Evolutionary conservation across 2,113 vertebrate genomes (phyloP), one percentile per base, ranked within the genome.

Genomic region (Coregonus clupeaformis): DNA sequence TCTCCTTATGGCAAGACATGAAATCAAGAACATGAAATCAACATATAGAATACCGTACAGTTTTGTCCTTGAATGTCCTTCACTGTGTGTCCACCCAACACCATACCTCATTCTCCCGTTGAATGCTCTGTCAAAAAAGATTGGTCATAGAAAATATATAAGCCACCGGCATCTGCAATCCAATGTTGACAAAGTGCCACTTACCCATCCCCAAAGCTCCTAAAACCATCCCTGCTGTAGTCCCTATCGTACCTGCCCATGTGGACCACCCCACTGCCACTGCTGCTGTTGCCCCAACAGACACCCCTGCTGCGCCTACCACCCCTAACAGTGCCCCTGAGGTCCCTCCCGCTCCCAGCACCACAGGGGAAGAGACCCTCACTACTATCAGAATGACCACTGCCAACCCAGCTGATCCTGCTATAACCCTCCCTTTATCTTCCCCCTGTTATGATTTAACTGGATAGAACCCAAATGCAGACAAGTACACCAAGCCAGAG

Each of bases 81-180:
- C 13, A 9, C 45, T 47, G 13, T 9, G 13, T 47, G 45, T 47
- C 45, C 13, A 47, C 13, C 13, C 3, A 47, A 55, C 18, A 55
- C 18, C 13, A 20, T 5, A 2, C 16, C 52, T 20, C 52, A 55
- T 55, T 55, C 18, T 20, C 60, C 9, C 25, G 60, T 24, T 25
- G 6, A 6, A n/a, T 24, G 20, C 27, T 68, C 4, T 62, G 9
- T 85, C 79, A 91, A 30, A 84, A 86, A 3, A 87, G 82, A 59
- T 87, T 87, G 64, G 76, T 89, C 87, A 86, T 89, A 12, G 90
- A 84, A 64, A 91, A 93, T 2, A 91, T 69, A 12, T 80, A 92
- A 13, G 83, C 86, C 30, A 90, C 79, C 12, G 86, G 84, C 22
- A 92, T 2, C 45, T 91, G 90, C 57, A 93, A 69, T 66, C 88